Evolutionary conservation across 30 jellyfish, hydroid and myxozoan species (phyloP).

Genomic region (Aurelia coerulea): DNA sequence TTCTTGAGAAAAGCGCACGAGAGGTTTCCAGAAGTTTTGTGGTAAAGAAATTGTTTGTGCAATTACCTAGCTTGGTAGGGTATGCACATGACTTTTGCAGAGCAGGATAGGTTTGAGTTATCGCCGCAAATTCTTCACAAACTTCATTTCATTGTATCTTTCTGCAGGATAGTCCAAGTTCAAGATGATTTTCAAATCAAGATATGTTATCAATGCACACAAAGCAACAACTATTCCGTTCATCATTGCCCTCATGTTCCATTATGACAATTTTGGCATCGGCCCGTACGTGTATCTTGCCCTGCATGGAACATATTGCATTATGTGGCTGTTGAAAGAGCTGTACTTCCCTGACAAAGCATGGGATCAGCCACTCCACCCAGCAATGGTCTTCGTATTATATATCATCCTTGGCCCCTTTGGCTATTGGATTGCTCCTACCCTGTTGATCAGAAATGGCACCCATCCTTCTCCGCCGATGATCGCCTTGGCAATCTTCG

Average conservation of each 20-base stretch:
- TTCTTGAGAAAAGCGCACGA: no score
- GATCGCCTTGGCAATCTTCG: conserved; percentile 41
- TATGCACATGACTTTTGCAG: no score
- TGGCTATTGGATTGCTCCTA: conserved; percentile 81
- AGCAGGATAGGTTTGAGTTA: no score
- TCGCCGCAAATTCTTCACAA: no score
- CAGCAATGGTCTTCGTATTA: conserved; percentile 1
- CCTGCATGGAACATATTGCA: conserved; percentile 79
- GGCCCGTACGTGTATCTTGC: conserved; percentile 80
- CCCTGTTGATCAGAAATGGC: conserved; percentile 43
- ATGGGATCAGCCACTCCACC: conserved; percentile 27
- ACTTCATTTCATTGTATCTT: no score
- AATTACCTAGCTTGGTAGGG: no score
- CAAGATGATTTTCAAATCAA: conserved; percentile 41
- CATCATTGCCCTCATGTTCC: conserved; percentile 51
- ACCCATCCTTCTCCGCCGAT: conserved; percentile 63
- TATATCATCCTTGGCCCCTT: conserved; percentile 40
- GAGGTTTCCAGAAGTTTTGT: no score
- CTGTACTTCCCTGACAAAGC: conserved; percentile 70
- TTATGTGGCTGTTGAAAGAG: conserved; percentile 74
- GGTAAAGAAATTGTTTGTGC: no score
- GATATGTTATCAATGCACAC: conserved; percentile 68
- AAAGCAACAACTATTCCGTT: conserved; percentile 55
- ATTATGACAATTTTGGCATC: conserved; percentile 41
- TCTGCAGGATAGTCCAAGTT: no score